phyloP scores from a whole-genome alignment of 2,888 invertebrate species.

The Eristalis tenax region DNA sequence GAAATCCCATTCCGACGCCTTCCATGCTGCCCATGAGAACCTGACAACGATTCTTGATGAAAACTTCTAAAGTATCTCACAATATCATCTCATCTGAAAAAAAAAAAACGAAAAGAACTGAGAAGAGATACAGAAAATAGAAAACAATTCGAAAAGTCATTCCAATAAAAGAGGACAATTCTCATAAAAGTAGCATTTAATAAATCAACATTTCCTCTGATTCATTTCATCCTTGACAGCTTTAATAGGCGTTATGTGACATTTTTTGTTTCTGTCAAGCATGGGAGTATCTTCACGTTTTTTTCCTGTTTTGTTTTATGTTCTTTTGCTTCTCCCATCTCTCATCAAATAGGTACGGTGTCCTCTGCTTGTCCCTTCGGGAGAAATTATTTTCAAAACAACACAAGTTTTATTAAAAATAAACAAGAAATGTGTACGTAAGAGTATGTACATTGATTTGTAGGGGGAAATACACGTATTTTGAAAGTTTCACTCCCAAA shows the following conservation, averaged over 20 bases:
- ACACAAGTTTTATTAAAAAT: conserved; percentile 29
- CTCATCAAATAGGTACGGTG: conserved; percentile 31
- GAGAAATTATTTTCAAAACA: conserved; percentile 18
- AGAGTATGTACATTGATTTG: not conserved
- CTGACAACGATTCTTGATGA: conserved; percentile 62
- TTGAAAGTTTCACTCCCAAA: conserved; percentile 46
- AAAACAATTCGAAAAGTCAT: conserved; percentile 39
- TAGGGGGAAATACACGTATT: conserved; percentile 9
- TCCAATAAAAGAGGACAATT: conserved; percentile 54
- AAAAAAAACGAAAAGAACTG: not conserved
- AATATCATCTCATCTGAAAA: conserved; percentile 30
- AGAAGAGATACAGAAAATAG: conserved; percentile 27
- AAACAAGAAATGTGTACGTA: not conserved
- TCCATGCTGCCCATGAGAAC: conserved; percentile 36
- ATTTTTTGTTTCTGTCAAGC: conserved; percentile 49
- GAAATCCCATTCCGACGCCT: not conserved
- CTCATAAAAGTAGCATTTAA: conserved; percentile 68
- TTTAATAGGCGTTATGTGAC: conserved; percentile 68
- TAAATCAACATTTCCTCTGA: conserved; percentile 70
- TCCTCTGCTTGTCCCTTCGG: conserved; percentile 32
- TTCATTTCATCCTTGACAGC: conserved; percentile 68
- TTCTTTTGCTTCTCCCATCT: not conserved
- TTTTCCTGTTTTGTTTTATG: conserved; percentile 9
- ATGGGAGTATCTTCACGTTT: conserved; percentile 16
- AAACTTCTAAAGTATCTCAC: conserved; percentile 55